phyloP scores from a whole-genome alignment of 2,797 vertebrate species.

The Remorina albescens region DNA sequence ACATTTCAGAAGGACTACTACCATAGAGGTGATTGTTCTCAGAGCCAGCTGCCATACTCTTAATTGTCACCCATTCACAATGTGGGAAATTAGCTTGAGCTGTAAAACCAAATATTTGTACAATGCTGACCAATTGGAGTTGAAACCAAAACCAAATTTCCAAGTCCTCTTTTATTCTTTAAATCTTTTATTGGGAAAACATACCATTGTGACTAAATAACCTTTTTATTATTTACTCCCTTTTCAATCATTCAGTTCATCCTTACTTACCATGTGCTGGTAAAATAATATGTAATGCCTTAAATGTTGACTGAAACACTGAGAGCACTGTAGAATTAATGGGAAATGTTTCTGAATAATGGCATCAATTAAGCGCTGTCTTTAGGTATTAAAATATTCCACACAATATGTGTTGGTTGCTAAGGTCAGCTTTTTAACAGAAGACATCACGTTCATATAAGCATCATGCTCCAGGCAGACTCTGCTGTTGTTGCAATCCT shows the following conservation, averaged over 20 bases:
- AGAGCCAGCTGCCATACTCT: slow-evolving; percentile 18
- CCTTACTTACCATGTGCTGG: slow-evolving; percentile 3
- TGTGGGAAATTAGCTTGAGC: slow-evolving; percentile 31
- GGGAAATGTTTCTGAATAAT: not conserved
- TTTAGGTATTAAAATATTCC: too few relatives aligned
- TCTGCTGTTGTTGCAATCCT: not conserved
- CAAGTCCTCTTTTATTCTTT: slow-evolving; percentile 14
- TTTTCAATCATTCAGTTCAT: too few relatives aligned
- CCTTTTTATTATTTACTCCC: not conserved
- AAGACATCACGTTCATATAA: too few relatives aligned
- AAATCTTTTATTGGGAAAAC: not conserved
- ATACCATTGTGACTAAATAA: not conserved
- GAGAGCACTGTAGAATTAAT: not conserved
- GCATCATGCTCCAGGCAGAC: not conserved
- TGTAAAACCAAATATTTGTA: slow-evolving; percentile 27
- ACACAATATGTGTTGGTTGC: not conserved
- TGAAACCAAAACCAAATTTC: slow-evolving; percentile 1
- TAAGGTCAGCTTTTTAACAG: not conserved
- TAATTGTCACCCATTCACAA: slow-evolving; percentile 14
- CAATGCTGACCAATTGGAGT: slow-evolving; percentile 4
- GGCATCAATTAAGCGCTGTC: too few relatives aligned
- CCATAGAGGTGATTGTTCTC: slow-evolving; percentile 37
- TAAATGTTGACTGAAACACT: slow-evolving; percentile 14
- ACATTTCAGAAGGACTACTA: slow-evolving; percentile 44
- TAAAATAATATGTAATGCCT: not conserved